Evolutionary conservation across 2,113 vertebrate genomes (phyloP).

Genomic region (Nicator chloris): DNA sequence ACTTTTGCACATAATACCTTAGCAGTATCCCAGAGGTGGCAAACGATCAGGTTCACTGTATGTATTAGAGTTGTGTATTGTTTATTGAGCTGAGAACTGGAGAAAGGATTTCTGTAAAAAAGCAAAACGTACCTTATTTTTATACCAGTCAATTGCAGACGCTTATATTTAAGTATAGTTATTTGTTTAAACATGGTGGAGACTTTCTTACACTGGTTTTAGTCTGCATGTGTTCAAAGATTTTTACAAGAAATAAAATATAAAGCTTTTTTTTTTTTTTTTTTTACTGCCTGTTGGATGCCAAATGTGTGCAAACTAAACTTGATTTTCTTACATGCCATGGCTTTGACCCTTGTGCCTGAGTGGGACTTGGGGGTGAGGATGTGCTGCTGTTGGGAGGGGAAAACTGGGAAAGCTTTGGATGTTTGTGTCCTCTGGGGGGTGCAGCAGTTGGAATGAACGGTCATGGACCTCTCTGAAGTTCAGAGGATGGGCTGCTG

Average conservation of each 20-base stretch:
- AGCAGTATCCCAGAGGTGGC: constrained; percentile 69
- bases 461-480: rapidly evolving
- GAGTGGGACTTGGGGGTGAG: rapidly evolving
- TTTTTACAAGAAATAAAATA: constrained; percentile 93
- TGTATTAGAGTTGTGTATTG: constrained; percentile 79
- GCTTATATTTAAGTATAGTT: constrained; percentile 84
- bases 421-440: neutral
- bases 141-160: constrained; percentile 88
- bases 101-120: constrained; percentile 78
- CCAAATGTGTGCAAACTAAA: neutral
- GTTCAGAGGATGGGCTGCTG: rapidly evolving
- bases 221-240: constrained; percentile 95
- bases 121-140: constrained; percentile 79
- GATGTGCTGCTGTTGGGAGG: neutral
- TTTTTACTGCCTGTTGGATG: constrained; percentile 27
- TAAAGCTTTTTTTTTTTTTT: constrained; percentile 69
- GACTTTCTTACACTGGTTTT: constrained; percentile 97
- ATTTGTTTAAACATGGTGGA: constrained; percentile 86
- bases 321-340: neutral
- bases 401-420: too few relatives aligned
- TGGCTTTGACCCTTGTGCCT: neutral
- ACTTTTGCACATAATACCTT: constrained; percentile 87
- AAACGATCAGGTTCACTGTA: constrained; percentile 71
- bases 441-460: rapidly evolving
- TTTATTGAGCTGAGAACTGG: constrained; percentile 79